Evolutionary conservation across 2,888 invertebrate species (phyloP).

Genomic region (Hyppa rectilinea): DNA sequence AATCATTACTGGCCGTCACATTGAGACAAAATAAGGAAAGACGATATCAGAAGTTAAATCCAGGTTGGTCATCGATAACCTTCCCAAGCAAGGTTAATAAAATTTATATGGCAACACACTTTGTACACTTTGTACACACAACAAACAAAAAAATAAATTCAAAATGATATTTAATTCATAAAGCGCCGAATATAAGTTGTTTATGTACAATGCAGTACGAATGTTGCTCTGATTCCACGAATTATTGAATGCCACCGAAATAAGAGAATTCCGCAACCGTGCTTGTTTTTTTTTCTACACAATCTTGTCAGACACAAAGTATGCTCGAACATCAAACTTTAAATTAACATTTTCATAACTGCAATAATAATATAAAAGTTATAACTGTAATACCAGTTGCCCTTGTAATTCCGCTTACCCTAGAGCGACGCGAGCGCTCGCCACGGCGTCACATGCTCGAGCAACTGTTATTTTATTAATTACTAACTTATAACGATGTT

Average conservation of each 20-base stretch:
- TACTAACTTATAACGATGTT: slow-evolving; percentile 37
- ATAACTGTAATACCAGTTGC: slow-evolving; percentile 15
- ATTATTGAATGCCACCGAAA: not conserved
- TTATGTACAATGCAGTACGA: no score
- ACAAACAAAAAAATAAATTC: no score
- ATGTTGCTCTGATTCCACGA: not conserved
- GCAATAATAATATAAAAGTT: not conserved
- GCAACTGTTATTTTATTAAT: slow-evolving; percentile 16
- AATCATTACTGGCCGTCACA: not conserved
- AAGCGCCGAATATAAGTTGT: no score
- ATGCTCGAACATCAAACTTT: not conserved
- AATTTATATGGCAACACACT: no score
- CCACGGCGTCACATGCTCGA: not conserved
- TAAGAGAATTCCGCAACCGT: not conserved
- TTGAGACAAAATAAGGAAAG: not conserved
- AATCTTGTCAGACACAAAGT: not conserved
- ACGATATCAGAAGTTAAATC: not conserved
- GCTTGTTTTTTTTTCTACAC: not conserved
- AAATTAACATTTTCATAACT: slow-evolving; percentile 4
- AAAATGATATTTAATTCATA: no score
- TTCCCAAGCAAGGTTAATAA: no score
- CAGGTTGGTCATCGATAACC: no score
- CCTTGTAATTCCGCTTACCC: not conserved
- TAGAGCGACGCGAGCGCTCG: not conserved
- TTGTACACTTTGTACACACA: no score